These are phyloP conservation scores for Falco concolor DNA, from an alignment of 2,797 vertebrate species.

Conservation along the genomic window DNA sequence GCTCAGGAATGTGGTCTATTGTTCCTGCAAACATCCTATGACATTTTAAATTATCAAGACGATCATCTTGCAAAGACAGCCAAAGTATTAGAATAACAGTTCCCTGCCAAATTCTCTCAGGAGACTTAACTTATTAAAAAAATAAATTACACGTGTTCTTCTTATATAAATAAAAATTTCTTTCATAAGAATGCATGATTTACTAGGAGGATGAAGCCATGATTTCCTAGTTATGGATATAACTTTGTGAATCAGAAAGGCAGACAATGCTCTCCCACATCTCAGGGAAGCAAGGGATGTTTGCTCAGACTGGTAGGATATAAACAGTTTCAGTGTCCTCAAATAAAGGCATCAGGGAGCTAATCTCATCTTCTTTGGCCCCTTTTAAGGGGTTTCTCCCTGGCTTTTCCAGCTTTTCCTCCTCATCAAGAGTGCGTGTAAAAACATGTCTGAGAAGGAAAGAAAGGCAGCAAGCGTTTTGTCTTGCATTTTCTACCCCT, in stretches of 20 bases:
- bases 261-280: not conserved
- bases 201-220: not conserved
- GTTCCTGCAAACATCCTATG: constrained; percentile 11
- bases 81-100: constrained; percentile 27
- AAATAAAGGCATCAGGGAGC: not conserved
- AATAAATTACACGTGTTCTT: constrained; percentile 8
- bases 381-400: not conserved
- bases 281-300: not conserved
- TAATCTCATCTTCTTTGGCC: not conserved
- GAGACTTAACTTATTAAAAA: constrained; percentile 3
- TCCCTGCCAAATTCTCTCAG: not conserved
- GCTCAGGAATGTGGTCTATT: constrained; percentile 41
- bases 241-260: not conserved
- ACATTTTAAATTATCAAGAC: constrained; percentile 30
- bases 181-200: not conserved
- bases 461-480: not conserved
- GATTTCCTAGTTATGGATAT: not conserved
- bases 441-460: not conserved
- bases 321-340: not conserved
- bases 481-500: not conserved
- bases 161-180: constrained; percentile 1
- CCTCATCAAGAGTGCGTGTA: not conserved
- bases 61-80: constrained; percentile 6
- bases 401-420: not conserved
- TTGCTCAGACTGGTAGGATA: not conserved